phyloP scores from a whole-genome alignment of 2,113 vertebrate genomes.

The Cyrtonyx montezumae region DNA sequence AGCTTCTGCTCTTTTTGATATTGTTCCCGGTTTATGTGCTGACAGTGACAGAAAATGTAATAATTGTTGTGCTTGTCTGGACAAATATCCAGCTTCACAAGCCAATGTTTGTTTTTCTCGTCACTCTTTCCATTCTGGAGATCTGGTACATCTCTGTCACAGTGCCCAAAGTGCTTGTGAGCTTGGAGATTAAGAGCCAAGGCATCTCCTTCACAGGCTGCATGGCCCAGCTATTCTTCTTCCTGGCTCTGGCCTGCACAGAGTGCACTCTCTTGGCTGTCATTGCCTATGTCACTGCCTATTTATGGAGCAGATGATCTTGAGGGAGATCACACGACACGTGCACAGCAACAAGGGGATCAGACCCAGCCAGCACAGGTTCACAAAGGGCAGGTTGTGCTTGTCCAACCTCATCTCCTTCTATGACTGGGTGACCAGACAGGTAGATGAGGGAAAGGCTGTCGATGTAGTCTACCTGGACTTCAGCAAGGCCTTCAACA shows the following conservation, averaged over 20 bases:
- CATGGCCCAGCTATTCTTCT: neutral
- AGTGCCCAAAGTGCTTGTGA: constrained; percentile 51
- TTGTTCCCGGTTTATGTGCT: constrained; percentile 38
- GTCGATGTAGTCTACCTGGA: too few species aligned
- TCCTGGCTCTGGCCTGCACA: neutral
- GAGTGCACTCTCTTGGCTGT: neutral
- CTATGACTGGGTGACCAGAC: too few species aligned
- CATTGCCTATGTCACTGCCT: too few species aligned
- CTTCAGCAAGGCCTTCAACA: too few species aligned
- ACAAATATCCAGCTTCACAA: constrained; percentile 43
- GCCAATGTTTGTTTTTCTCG: constrained; percentile 63
- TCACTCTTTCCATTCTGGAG: constrained; percentile 69
- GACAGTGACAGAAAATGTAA: constrained; percentile 22
- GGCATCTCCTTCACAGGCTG: neutral
- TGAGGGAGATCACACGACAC: too few species aligned
- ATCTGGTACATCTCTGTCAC: constrained; percentile 64
- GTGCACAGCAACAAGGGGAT: too few species aligned
- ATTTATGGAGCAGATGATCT: too few species aligned
- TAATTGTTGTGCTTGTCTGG: neutral
- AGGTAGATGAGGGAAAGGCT: too few species aligned
- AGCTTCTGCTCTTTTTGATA: neutral
- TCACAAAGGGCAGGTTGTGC: too few species aligned
- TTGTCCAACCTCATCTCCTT: too few species aligned
- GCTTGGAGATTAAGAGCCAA: neutral
- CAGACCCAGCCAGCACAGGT: too few species aligned